Evolutionary conservation across 2,113 vertebrate species (phyloP).

Genomic region (cattle (Bos taurus)): DNA sequence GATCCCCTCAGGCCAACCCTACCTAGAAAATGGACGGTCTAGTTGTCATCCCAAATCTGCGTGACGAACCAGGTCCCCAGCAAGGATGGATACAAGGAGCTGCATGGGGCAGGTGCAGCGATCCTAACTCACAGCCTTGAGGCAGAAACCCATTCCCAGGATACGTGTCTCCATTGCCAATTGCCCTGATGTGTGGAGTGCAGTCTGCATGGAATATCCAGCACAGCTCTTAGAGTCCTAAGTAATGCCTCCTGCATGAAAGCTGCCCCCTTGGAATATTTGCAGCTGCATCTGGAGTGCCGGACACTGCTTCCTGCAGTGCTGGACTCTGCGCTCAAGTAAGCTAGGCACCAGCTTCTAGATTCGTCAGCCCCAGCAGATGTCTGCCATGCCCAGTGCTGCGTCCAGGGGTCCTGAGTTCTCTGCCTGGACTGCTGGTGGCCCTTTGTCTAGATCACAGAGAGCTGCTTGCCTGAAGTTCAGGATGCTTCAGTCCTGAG

Average conservation of each 20-base stretch:
- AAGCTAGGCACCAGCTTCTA: neutral
- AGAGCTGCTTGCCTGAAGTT: neutral
- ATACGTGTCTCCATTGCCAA: accelerated
- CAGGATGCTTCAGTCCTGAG: neutral
- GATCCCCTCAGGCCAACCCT: neutral
- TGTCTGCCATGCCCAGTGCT: neutral
- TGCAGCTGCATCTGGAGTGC: neutral
- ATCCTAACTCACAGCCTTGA: neutral
- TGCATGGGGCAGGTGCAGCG: neutral
- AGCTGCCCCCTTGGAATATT: neutral
- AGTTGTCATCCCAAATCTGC: neutral
- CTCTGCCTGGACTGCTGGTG: neutral
- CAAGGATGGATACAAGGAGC: neutral
- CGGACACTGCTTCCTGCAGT: neutral
- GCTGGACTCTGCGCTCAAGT: neutral
- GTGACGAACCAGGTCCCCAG: neutral
- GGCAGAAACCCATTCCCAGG: neutral
- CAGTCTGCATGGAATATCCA: accelerated
- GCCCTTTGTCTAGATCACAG: neutral
- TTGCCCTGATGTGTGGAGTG: neutral
- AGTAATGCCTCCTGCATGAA: neutral
- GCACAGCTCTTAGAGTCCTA: neutral
- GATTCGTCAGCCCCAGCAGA: neutral
- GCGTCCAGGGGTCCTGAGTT: neutral
- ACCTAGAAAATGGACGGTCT: neutral